These are phyloP conservation scores for Aphelinus certus DNA, from an alignment of 1,140 invertebrate genomes.

Conservation along the genomic window DNA sequence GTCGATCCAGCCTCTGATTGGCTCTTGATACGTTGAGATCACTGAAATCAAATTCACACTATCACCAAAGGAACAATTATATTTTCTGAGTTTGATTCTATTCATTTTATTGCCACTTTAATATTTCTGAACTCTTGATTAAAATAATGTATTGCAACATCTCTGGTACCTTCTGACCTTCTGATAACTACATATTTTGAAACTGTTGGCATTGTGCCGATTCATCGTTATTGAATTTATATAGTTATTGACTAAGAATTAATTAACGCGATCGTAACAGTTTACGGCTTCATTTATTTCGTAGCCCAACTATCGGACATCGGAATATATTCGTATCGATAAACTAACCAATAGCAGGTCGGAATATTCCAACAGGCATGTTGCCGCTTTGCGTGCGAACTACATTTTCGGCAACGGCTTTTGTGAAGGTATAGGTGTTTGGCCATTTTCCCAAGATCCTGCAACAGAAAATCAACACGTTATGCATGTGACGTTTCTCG, in stretches of 20 bases:
- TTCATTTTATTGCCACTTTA: no score
- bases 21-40: constrained; percentile 67
- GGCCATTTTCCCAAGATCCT: constrained; percentile 70
- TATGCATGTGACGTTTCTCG: no score
- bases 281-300: no score
- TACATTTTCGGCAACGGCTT: constrained; percentile 74
- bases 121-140: no score
- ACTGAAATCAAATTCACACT: constrained; percentile 54
- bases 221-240: neutral
- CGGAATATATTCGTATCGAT: neutral
- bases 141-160: no score
- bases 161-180: no score
- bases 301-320: no score
- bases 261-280: no score
- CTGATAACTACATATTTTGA: no score
- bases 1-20: constrained; percentile 80
- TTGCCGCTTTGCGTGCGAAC: constrained; percentile 65
- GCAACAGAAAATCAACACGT: constrained; percentile 2
- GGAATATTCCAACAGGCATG: constrained; percentile 79
- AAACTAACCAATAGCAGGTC: constrained; percentile 77
- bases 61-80: no score
- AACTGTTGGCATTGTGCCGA: no score
- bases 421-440: constrained; percentile 79
- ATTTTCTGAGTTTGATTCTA: no score
- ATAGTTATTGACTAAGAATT: neutral